Evolutionary conservation across 2,888 invertebrate genomes (phyloP).

Genomic region (Seira musarum): DNA sequence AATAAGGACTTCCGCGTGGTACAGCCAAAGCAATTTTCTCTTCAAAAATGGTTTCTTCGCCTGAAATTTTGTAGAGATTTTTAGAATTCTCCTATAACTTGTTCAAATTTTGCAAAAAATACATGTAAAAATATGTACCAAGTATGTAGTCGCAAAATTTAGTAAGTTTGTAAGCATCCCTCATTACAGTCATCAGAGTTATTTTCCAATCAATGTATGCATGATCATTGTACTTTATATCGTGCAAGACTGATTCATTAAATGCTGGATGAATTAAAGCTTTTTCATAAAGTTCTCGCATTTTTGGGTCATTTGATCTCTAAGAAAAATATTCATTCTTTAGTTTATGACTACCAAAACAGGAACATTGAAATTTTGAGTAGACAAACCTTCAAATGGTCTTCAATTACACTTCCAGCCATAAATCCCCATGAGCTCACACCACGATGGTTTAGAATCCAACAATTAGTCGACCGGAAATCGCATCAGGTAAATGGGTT

Average conservation of each 20-base stretch:
- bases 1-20: constrained; percentile 83
- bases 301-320: constrained; percentile 78
- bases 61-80: constrained; percentile 72
- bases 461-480: constrained; percentile 88
- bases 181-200: constrained; percentile 82
- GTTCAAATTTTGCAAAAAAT: neutral
- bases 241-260: constrained; percentile 74
- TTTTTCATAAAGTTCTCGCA: constrained; percentile 76
- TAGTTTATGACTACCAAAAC: neutral
- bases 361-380: neutral
- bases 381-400: constrained; percentile 75
- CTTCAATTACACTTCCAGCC: constrained; percentile 83
- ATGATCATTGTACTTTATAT: constrained; percentile 80
- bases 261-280: constrained; percentile 75
- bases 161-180: constrained; percentile 78
- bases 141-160: constrained; percentile 80
- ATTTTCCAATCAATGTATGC: constrained; percentile 88
- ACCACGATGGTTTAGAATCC: constrained; percentile 78
- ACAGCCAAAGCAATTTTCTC: constrained; percentile 87
- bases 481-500: constrained; percentile 87
- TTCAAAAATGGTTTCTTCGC: constrained; percentile 83
- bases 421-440: constrained; percentile 83
- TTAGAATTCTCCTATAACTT: neutral
- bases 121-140: no score
- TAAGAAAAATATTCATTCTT: constrained; percentile 69